These are phyloP conservation scores for Drosophila eohydei DNA, from an alignment of 2,888 invertebrate species.

Conservation along the genomic window DNA sequence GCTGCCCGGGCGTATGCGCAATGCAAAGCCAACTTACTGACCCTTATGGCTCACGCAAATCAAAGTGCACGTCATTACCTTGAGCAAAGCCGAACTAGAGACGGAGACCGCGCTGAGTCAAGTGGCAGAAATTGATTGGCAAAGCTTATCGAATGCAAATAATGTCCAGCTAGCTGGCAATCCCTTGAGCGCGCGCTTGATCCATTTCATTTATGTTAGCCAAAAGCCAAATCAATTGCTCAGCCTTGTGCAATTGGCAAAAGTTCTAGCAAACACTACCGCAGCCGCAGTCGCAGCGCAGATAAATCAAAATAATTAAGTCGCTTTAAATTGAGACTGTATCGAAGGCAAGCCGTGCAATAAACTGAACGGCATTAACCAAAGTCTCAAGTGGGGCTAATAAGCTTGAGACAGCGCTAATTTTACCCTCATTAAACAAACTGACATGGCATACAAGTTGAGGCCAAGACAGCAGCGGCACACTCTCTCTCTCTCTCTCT, in stretches of 20 bases:
- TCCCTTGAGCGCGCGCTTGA: conserved; percentile 29
- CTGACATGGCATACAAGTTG: conserved; percentile 68
- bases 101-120: background rate
- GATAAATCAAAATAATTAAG: conserved; percentile 80
- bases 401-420: conserved; percentile 80
- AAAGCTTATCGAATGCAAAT: conserved; percentile 43
- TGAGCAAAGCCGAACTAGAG: conserved; percentile 31
- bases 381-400: conserved; percentile 78
- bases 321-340: conserved; percentile 67
- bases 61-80: conserved; percentile 78
- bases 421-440: conserved; percentile 82
- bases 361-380: conserved; percentile 76
- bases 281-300: background rate
- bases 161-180: conserved; percentile 30
- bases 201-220: conserved; percentile 61
- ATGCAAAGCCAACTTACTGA: conserved; percentile 52
- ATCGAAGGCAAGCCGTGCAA: conserved; percentile 55
- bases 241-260: conserved; percentile 42
- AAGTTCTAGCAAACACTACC: conserved; percentile 44
- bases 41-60: conserved; percentile 68
- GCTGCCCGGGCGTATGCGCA: conserved; percentile 67
- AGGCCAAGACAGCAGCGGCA: conserved; percentile 35
- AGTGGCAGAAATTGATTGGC: conserved; percentile 54
- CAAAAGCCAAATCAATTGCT: conserved; percentile 58
- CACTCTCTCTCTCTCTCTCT: background rate